phyloP scores from a whole-genome alignment of 1,140 invertebrate genomes.

The Sminthurides bifidus region DNA sequence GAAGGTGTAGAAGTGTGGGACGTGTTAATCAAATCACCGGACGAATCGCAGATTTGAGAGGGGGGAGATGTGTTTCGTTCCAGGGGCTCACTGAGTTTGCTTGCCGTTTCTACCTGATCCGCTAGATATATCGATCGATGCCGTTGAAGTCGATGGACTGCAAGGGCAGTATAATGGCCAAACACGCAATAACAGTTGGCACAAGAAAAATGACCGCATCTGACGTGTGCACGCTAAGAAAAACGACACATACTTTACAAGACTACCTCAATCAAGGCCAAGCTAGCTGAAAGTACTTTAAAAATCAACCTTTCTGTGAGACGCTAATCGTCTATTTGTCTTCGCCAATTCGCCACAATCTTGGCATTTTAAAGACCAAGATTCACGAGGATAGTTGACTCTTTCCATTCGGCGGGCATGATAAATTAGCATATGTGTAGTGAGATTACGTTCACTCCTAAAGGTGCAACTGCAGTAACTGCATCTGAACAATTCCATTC shows the following conservation, averaged over 20 bases:
- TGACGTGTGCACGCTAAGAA: neutral
- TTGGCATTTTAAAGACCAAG: neutral
- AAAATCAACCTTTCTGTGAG: neutral
- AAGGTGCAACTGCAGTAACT: neutral
- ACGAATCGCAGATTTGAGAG: too few relatives aligned
- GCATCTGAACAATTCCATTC: neutral
- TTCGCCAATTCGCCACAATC: neutral
- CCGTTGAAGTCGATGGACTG: neutral
- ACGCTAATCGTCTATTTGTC: neutral
- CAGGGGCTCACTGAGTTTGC: neutral
- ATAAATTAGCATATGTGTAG: conserved; percentile 1
- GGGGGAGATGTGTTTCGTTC: neutral
- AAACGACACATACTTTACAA: too few relatives aligned
- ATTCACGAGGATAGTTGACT: neutral
- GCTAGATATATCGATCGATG: too few relatives aligned
- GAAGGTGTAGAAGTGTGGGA: too few relatives aligned
- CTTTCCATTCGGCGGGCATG: neutral
- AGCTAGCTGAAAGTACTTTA: neutral
- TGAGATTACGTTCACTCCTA: neutral
- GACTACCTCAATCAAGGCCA: too few relatives aligned
- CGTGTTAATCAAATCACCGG: too few relatives aligned
- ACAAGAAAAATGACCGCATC: neutral
- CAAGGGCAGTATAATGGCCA: neutral
- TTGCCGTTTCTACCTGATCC: too few relatives aligned
- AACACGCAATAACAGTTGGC: neutral